Evolutionary conservation across 1,140 invertebrate species (phyloP).

Genomic region (Megalonaias nervosa): DNA sequence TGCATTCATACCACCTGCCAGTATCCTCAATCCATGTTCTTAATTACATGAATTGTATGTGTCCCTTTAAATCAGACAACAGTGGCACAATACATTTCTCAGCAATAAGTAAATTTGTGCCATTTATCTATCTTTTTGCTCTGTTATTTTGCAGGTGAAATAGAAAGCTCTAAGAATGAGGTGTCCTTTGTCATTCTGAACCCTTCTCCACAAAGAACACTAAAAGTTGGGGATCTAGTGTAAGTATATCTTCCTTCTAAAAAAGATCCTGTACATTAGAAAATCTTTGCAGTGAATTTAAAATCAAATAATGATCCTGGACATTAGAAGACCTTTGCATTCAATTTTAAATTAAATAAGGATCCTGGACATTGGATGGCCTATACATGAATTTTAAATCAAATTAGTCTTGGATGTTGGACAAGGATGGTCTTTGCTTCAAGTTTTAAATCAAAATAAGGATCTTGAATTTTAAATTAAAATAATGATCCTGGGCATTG

Average conservation of each 20-base stretch:
- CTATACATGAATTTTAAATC: background rate
- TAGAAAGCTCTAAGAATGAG: constrained; percentile 37
- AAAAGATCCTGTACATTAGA: background rate
- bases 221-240: constrained; percentile 61
- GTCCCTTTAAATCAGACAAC: too few relatives aligned
- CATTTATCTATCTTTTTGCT: background rate
- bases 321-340: background rate
- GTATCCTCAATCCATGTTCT: too few relatives aligned
- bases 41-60: too few relatives aligned
- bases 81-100: too few relatives aligned
- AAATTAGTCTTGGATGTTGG: background rate
- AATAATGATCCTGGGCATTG: too few relatives aligned
- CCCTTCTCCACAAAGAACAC: constrained; percentile 53
- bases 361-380: background rate
- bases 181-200: constrained; percentile 62
- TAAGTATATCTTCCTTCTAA: constrained; percentile 36
- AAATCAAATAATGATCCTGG: background rate
- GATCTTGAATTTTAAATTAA: too few relatives aligned
- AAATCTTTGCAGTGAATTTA: background rate
- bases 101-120: constrained; percentile 2
- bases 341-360: background rate
- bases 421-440: too few relatives aligned
- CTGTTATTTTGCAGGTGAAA: constrained; percentile 32
- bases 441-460: too few relatives aligned
- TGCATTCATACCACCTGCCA: too few relatives aligned